These are phyloP conservation scores for Pseudomyrmex concolor DNA, from an alignment of 1,140 invertebrate species.

Conservation along the genomic window DNA sequence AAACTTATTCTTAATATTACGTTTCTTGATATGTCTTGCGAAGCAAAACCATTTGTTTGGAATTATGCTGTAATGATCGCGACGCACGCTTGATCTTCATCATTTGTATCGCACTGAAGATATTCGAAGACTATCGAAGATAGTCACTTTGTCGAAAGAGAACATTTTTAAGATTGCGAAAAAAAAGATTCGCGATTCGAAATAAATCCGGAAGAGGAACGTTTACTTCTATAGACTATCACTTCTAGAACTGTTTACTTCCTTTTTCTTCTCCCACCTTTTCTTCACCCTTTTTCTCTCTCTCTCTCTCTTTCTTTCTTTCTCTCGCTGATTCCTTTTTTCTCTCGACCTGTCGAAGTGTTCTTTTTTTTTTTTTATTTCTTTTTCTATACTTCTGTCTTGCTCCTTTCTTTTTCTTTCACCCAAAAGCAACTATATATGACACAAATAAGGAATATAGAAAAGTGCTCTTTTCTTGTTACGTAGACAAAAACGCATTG, in stretches of 20 bases:
- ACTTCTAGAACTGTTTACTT: conserved; percentile 3
- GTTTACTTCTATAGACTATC: conserved; percentile 42
- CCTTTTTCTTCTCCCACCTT: conserved; percentile 43
- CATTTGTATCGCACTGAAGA: conserved; percentile 32
- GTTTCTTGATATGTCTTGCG: conserved; percentile 25
- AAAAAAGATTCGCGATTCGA: conserved; percentile 23
- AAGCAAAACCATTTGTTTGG: conserved; percentile 49
- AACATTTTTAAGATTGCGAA: conserved; percentile 40
- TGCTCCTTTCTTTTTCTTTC: conserved; percentile 8
- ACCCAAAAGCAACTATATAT: conserved; percentile 56
- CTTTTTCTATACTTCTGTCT: conserved; percentile 1
- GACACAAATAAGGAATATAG: conserved; percentile 60
- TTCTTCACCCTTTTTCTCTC: not conserved
- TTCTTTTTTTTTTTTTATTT: conserved; percentile 52
- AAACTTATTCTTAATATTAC: conserved; percentile 42
- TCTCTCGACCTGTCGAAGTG: conserved; percentile 26
- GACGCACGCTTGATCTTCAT: conserved; percentile 53
- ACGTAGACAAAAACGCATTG: conserved; percentile 81
- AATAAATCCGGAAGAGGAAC: conserved; percentile 60
- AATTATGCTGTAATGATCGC: conserved; percentile 39
- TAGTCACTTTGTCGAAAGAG: conserved; percentile 12
- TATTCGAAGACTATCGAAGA: conserved; percentile 9
- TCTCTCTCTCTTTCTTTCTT: not conserved
- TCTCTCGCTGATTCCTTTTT: not conserved
- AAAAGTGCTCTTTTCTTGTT: conserved; percentile 73